Evolutionary conservation across 1,140 invertebrate genomes (phyloP).

Genomic region (Rhyacophila brunnea): DNA sequence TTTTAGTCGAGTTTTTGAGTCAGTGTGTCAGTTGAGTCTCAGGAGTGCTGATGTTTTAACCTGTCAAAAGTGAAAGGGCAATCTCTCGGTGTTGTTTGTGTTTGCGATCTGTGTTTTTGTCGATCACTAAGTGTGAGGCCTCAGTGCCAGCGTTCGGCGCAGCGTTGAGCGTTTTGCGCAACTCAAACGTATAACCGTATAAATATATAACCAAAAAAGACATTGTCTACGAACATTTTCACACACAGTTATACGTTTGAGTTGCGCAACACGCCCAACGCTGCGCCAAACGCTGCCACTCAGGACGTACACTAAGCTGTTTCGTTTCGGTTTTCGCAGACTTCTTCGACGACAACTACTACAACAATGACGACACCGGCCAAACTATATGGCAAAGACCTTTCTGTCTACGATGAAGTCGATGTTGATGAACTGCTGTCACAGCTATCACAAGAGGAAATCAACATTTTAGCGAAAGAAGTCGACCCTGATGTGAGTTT

Average conservation of each 20-base stretch:
- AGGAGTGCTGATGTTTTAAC: background rate
- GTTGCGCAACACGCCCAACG: too few species aligned
- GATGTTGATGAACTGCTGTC: constrained; percentile 95
- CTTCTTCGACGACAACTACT: constrained; percentile 80
- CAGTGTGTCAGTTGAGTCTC: constrained; percentile 13
- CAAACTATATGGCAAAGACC: constrained; percentile 89
- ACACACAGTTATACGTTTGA: too few species aligned
- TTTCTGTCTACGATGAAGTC: constrained; percentile 91
- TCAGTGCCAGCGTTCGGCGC: too few species aligned
- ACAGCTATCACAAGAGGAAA: constrained; percentile 92
- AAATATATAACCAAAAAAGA: too few species aligned
- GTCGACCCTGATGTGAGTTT: constrained; percentile 97
- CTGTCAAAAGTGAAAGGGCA: constrained; percentile 28
- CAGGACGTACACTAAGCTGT: too few species aligned
- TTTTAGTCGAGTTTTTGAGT: background rate
- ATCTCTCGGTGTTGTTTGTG: background rate
- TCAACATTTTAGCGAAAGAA: constrained; percentile 96
- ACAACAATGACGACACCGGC: constrained; percentile 85
- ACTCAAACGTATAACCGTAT: too few species aligned
- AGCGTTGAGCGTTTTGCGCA: too few species aligned
- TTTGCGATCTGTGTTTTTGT: constrained; percentile 2
- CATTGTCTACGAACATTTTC: too few species aligned
- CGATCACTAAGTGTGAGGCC: too few species aligned
- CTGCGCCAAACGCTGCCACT: too few species aligned
- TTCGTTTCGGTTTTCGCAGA: constrained; percentile 60